Evolutionary conservation across 1,140 invertebrate genomes (phyloP), one percentile per base, ranked within the genome.

Genomic region (Rhagoletis pomonella): DNA sequence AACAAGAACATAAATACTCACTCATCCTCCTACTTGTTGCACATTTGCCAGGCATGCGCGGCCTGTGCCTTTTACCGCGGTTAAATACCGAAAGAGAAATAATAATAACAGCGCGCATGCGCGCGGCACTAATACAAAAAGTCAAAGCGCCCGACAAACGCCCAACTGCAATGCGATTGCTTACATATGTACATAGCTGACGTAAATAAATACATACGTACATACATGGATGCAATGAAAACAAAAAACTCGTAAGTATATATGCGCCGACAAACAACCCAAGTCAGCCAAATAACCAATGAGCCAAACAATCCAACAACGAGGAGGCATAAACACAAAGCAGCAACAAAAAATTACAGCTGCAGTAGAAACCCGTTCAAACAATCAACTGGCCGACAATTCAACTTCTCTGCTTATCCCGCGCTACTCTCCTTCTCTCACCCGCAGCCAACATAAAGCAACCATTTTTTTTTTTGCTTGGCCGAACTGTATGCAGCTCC

Each of bases 21-120:
- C 73, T 29, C 29, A 29, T 29, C 29, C 73, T 19, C 73, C 73
- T 81, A 58, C 73, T 81, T 81, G 73, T 55, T 55, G 73, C 47
- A 81, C 73, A 81, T 81, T 55, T 81, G 44, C 5, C 47, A 19
- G 44, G 73, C 73, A 55, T 81, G 7, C 29, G 29, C 73, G n/a
- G 47, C n/a, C 9, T 81, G 17, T 19, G n/a, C 9, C 29, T 29
- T 29, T 29, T 29, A 81, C 47, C 55, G 73, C 42, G 42, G 73
- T 81, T 55, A 81, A 81, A 81, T 85, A 62, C 58, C 84, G 58
- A 85, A 85, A 60, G 84, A 50, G 50, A 85, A 85, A 85, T 85
- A 85, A 29, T 29, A 29, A 85, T 85, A 85, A 85, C 84, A 60
- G 58, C 55, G 84, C 84, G 59, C 84, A 85, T 62, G 84, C 84